phyloP scores from a whole-genome alignment of 1,140 invertebrate species.

The Eufriesea mexicana region DNA sequence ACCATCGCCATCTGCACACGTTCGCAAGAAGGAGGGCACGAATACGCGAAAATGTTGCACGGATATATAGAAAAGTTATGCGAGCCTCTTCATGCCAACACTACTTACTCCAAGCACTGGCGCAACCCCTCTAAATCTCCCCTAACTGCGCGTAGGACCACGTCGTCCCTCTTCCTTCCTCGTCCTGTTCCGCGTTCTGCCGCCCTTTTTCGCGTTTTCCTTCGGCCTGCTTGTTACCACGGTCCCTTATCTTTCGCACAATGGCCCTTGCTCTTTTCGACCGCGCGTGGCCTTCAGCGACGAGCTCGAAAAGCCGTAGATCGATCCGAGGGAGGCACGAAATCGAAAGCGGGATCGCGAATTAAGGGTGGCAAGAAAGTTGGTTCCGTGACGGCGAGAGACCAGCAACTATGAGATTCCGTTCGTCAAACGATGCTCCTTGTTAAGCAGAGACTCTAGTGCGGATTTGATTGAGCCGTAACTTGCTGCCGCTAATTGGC shows the following conservation, averaged over 20 bases:
- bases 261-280: slow-evolving; percentile 46
- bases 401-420: not conserved
- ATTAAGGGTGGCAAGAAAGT: not conserved
- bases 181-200: slow-evolving; percentile 3
- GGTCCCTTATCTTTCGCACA: slow-evolving; percentile 41
- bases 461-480: slow-evolving; percentile 27
- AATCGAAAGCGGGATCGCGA: slow-evolving; percentile 19
- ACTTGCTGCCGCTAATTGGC: slow-evolving; percentile 20
- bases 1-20: no score
- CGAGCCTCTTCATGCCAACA: slow-evolving; percentile 33
- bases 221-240: slow-evolving; percentile 25
- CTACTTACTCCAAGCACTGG: slow-evolving; percentile 17
- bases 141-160: slow-evolving; percentile 12
- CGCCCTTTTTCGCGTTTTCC: slow-evolving; percentile 21
- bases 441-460: not conserved
- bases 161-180: slow-evolving; percentile 1
- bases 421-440: not conserved
- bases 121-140: slow-evolving; percentile 37
- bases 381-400: not conserved
- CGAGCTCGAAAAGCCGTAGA: not conserved
- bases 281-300: slow-evolving; percentile 18
- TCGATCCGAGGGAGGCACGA: not conserved
- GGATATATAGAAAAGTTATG: slow-evolving; percentile 5
- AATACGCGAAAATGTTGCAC: not conserved
- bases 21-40: not conserved